Conservation (phyloP, 2,888 invertebrate genomes). For the Branchinecta sandiegonensis region DNA sequence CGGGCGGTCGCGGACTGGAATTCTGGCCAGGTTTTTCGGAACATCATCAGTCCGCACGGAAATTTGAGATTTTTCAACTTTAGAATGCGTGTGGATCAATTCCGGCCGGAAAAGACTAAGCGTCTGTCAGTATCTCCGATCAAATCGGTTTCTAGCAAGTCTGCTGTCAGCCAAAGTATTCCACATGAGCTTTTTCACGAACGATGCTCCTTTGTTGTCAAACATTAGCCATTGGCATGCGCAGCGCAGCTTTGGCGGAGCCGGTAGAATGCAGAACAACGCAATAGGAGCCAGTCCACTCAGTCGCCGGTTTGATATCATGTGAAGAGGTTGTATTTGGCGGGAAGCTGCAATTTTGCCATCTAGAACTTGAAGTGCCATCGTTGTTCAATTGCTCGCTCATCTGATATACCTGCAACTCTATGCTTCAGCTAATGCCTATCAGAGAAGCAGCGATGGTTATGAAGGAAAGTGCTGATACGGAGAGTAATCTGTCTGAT, state of each 20-base stretch:
- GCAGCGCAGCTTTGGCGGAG: not conserved
- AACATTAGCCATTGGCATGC: not conserved
- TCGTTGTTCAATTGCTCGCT: too few species aligned
- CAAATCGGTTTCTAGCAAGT: too few species aligned
- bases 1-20: too few species aligned
- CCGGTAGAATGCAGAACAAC: not conserved
- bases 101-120: too few species aligned
- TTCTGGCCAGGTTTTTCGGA: too few species aligned
- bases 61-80: too few species aligned
- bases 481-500: not conserved
- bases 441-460: slow-evolving; percentile 10
- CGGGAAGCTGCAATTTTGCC: not conserved
- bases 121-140: too few species aligned
- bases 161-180: too few species aligned
- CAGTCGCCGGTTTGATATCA: slow-evolving; percentile 15
- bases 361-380: not conserved
- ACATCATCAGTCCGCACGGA: too few species aligned
- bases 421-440: not conserved
- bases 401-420: too few species aligned
- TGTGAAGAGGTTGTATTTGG: not conserved
- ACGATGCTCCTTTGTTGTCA: slow-evolving; percentile 4
- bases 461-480: not conserved
- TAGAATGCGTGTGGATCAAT: too few species aligned
- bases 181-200: not conserved
- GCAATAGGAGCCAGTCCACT: not conserved